Evolutionary conservation across 2,113 vertebrate species (phyloP), one percentile per base, ranked within the genome.

Genomic region (Colinus virginianus): DNA sequence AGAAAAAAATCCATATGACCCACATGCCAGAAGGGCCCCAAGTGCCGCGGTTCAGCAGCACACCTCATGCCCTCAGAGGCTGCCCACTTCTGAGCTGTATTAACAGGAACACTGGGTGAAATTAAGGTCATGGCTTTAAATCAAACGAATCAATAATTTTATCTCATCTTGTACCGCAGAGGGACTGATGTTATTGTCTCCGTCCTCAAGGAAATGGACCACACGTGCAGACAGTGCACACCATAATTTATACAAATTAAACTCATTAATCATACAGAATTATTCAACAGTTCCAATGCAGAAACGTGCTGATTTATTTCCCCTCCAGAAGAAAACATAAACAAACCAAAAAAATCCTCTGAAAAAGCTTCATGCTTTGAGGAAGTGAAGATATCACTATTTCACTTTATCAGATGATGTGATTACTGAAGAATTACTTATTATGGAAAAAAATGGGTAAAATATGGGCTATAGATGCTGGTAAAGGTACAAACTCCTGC

Each of bases 201-300:
- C 20, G 2, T 79, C 86, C 78, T 82, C 59, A 77, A 75, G 53
- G 78, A 95, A 95, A 96, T 34, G 46, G 91, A 48, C 68, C 85
- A 88, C 64, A 84, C 2, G 6, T n/a, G 32, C 76, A 88, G 84
- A 71, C 8, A 81, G 75, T 63, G 91, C 43, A 70, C 43, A 55
- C 74, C 78, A 56, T 25, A 70, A 64, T 59, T 94, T 59, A 55
- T 59, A 71, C 58, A n/a, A 81, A 91, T 88, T 87, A 90, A 95
- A 75, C 8, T 79, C 69, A 93, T 40, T 43, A 84, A 89, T 92
- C 53, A 74, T 55, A 75, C 0, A 91, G 68, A 97, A 75, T 89
- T 90, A 93, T 80, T 91, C 70, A 90, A 72, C 19, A 79, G 48
- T 48, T 9, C 38, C 74, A 69, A 26, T n/a, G 40, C 42, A 83